A percentile compares a stretch with the other conserved stretches of the same genome.
These are phyloP conservation scores for Furcifer pardalis DNA, from an alignment of 2,797 vertebrate genomes.

Conservation along the genomic window DNA sequence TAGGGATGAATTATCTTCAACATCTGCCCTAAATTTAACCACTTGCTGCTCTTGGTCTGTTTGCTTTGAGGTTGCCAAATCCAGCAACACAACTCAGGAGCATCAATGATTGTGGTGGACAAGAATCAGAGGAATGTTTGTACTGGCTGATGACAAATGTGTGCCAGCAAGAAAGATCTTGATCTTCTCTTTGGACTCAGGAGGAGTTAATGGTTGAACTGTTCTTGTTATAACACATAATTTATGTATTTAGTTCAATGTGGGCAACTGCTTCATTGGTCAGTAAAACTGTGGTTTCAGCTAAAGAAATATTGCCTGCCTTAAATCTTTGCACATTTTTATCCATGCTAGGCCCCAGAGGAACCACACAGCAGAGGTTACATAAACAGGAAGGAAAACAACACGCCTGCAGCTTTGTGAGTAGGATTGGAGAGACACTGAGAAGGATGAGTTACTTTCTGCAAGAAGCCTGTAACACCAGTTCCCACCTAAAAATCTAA, in stretches of 20 bases:
- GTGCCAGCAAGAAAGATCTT: not conserved
- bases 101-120: not conserved
- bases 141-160: not conserved
- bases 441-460: not conserved
- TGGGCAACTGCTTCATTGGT: not conserved
- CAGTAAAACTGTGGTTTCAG: not conserved
- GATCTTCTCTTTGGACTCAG: not conserved
- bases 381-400: not conserved
- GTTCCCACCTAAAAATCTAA: too few species aligned
- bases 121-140: not conserved
- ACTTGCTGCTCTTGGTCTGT: not conserved
- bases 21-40: too few species aligned
- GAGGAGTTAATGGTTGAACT: not conserved
- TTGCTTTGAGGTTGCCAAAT: not conserved
- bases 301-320: not conserved
- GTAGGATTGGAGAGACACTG: not conserved
- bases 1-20: too few species aligned
- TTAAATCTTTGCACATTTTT: not conserved
- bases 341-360: not conserved
- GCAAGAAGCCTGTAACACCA: not conserved
- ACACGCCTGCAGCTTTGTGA: not conserved
- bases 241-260: not conserved
- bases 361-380: not conserved
- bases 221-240: not conserved
- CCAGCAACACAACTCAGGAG: not conserved